phyloP scores from a whole-genome alignment of 2,797 vertebrate genomes.

The Acrossocheilus wenchowensis region DNA sequence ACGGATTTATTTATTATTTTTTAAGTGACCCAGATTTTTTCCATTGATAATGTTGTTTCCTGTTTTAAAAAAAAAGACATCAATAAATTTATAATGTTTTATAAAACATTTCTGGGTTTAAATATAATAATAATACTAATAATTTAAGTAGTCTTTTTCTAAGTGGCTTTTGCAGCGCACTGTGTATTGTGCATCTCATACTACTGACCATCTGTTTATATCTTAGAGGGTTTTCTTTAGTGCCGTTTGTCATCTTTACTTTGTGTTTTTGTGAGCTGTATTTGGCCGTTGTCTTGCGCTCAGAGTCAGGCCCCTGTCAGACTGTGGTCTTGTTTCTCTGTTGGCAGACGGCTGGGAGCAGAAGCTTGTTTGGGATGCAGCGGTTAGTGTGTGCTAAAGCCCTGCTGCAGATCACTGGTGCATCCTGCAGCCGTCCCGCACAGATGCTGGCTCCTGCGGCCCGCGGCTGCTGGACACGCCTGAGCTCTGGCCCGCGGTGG shows the following conservation, averaged over 20 bases:
- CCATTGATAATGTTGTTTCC: not conserved
- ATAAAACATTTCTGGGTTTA: too few species aligned
- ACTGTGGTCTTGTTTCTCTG: constrained; percentile 3
- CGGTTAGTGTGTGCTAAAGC: constrained; percentile 66
- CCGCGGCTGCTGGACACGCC: constrained; percentile 10
- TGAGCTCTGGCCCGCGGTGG: constrained; percentile 64
- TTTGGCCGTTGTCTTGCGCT: not conserved
- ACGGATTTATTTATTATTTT: too few species aligned
- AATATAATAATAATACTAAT: too few species aligned
- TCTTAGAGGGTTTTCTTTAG: not conserved
- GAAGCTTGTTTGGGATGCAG: constrained; percentile 72
- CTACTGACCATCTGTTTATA: not conserved
- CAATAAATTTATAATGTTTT: too few species aligned
- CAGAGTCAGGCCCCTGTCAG: not conserved
- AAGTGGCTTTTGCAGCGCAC: not conserved
- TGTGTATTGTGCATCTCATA: not conserved
- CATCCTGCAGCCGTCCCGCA: not conserved
- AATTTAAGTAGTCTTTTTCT: too few species aligned
- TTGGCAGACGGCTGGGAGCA: constrained; percentile 12
- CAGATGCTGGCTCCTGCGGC: not conserved
- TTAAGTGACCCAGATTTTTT: not conserved
- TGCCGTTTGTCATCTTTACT: not conserved
- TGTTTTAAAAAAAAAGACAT: too few species aligned
- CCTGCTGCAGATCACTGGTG: not conserved
- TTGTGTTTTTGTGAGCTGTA: not conserved